Percentiles rank a stretch among this genome's conserved stretches.
Conservation (phyloP, 2,888 invertebrate species). For the Heliconius cydno region DNA sequence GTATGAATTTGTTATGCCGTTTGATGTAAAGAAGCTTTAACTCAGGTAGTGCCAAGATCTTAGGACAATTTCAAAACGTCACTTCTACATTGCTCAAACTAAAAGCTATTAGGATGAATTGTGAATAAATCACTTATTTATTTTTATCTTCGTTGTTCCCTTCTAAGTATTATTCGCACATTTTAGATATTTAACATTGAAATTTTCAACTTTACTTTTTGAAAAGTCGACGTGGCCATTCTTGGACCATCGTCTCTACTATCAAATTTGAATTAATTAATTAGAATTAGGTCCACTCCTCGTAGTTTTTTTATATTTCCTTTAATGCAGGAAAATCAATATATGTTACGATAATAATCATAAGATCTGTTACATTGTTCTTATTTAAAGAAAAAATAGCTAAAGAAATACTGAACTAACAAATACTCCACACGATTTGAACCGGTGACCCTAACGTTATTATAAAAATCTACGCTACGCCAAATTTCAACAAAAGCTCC, state of each 20-base stretch:
- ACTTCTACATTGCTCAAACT: conserved; percentile 41
- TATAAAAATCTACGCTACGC: neutral
- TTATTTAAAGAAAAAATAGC: neutral
- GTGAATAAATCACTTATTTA: conserved; percentile 37
- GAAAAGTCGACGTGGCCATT: no score
- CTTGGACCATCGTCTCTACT: no score
- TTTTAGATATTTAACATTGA: neutral
- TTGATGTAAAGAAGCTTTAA: conserved; percentile 83
- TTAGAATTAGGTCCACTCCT: no score
- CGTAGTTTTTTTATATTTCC: neutral
- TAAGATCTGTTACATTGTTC: neutral
- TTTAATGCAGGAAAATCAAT: neutral
- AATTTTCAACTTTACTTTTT: no score
- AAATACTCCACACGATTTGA: neutral
- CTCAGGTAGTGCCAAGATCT: conserved; percentile 77
- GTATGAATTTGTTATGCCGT: conserved; percentile 83
- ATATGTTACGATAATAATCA: neutral
- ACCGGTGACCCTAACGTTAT: neutral
- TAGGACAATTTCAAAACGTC: conserved; percentile 56
- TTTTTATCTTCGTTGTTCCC: neutral
- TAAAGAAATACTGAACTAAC: neutral
- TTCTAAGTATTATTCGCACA: neutral
- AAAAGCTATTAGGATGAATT: conserved; percentile 37
- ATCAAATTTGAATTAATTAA: no score
- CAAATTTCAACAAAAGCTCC: conserved; percentile 1